Evolutionary conservation across 2,113 vertebrate species (phyloP), one percentile per base, ranked within the genome.

Genomic region (Dromas ardeola): DNA sequence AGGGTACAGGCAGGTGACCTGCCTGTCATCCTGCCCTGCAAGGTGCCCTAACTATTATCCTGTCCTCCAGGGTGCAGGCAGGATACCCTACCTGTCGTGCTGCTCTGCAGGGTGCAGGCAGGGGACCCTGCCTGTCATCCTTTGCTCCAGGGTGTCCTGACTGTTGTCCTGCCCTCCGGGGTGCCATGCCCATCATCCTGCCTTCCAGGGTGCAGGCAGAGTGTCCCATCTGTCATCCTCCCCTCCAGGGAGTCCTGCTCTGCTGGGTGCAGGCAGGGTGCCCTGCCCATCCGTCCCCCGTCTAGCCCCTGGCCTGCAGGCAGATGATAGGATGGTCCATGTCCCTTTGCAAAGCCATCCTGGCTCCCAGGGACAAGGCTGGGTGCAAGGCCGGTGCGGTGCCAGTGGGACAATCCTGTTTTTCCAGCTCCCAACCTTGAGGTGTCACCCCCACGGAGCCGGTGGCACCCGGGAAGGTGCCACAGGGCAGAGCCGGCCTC

Each of bases 351-450:
- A 8, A 62, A 91, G 36, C 52, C 56, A 8, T 9, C 18, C 13
- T 1, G 6, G 1, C 17, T 43, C 13, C 25, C 5, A 11, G 22
- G 49, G 63, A 70, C 4, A 13, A 40, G 16, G 15, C 23, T 43
- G 62, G 26, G 10, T 65, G 32, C 0, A 1, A 74, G 79, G 55
- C 29, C 6, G 2, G 34, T 5, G 2, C 0, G 0, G 13, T 49
- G 9, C 30, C 71, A 3, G 0, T 0, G 5, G 66, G 23, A 29
- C 5, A 7, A 8, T 53, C 11, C 0, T 1, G 5, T 11, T 81
- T 83, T 69, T 27, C n/a, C 43, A 18, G 26, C 30, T 61, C 22
- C 52, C 5, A 7, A 55, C 11, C 80, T 65, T 2, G 2, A 19
- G 30, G 7, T 61, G 36, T 56, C 67, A 43, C 20, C 23, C 16